Conservation (phyloP, 2,113 vertebrate species). For the Antennarius striatus region DNA sequence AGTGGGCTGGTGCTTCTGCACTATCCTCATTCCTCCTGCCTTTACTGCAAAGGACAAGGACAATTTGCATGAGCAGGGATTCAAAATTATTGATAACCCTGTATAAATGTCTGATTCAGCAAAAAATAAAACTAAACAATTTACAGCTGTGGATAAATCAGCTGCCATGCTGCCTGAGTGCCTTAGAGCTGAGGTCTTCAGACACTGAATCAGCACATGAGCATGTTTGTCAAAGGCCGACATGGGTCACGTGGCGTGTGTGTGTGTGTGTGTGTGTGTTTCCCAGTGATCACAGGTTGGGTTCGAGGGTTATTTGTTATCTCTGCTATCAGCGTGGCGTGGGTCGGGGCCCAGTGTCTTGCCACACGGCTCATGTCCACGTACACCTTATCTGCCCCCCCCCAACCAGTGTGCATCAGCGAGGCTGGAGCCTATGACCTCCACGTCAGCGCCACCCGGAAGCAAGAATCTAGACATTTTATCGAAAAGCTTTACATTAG, state of each 20-base stretch:
- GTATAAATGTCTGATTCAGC: too few relatives aligned
- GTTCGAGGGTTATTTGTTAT: slow-evolving; percentile 57
- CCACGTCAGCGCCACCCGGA: slow-evolving; percentile 38
- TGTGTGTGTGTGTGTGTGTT: background rate
- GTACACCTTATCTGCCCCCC: slow-evolving; percentile 44
- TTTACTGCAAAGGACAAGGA: slow-evolving; percentile 83
- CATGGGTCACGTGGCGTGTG: background rate
- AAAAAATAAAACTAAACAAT: background rate
- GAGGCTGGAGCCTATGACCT: background rate
- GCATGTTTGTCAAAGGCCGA: background rate
- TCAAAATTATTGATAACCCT: too few relatives aligned
- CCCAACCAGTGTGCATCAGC: background rate
- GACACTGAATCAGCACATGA: background rate
- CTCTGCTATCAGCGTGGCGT: slow-evolving; percentile 46
- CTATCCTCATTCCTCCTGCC: slow-evolving; percentile 96
- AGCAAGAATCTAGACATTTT: background rate
- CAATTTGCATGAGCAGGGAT: too few relatives aligned
- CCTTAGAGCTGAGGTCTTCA: background rate
- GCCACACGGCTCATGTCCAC: slow-evolving; percentile 57
- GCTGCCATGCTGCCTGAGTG: background rate
- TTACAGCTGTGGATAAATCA: too few relatives aligned
- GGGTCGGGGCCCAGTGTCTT: slow-evolving; percentile 40
- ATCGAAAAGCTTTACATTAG: background rate
- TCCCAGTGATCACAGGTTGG: slow-evolving; percentile 35
- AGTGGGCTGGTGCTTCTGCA: slow-evolving; percentile 90